Percentiles rank a stretch among this genome's conserved stretches.
Conservation (phyloP, 2,888 invertebrate genomes). For the Synanthedon tipuliformis region DNA sequence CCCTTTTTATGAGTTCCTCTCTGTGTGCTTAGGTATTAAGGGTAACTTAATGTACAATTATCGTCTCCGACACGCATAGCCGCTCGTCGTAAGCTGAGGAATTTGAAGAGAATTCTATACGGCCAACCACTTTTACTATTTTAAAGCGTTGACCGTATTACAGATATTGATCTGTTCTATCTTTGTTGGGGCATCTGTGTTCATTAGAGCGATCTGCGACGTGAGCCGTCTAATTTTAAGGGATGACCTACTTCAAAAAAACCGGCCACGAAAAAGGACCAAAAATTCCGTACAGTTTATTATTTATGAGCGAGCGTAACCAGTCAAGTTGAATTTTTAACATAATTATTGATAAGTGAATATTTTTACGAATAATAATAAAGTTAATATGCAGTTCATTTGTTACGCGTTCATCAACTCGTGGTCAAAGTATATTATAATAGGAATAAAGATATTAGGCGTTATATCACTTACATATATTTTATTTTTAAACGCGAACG, state of each 20-base stretch:
- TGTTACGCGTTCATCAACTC: no score
- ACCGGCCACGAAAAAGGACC: conserved; percentile 38
- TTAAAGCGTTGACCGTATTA: conserved; percentile 2
- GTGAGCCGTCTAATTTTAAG: conserved; percentile 46
- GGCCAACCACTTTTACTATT: not conserved
- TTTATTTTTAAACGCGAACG: no score
- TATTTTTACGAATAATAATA: no score
- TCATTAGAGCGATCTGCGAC: conserved; percentile 25
- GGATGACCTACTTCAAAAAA: conserved; percentile 48
- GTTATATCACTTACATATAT: no score
- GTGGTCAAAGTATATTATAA: no score
- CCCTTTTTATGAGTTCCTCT: conserved; percentile 29
- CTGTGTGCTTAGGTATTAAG: conserved; percentile 21
- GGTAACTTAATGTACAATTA: conserved; percentile 25
- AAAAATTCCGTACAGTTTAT: not conserved
- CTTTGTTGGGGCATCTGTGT: conserved; percentile 29
- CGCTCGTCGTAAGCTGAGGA: conserved; percentile 10
- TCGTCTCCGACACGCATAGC: conserved; percentile 17
- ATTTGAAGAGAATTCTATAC: not conserved
- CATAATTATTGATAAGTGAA: no score
- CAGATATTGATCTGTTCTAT: conserved; percentile 43
- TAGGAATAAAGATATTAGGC: no score
- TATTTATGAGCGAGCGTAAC: not conserved
- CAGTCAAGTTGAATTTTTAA: not conserved
- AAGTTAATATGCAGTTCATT: no score